Conservation (phyloP, 2,113 vertebrate genomes). For the Ascaphus truei region DNA sequence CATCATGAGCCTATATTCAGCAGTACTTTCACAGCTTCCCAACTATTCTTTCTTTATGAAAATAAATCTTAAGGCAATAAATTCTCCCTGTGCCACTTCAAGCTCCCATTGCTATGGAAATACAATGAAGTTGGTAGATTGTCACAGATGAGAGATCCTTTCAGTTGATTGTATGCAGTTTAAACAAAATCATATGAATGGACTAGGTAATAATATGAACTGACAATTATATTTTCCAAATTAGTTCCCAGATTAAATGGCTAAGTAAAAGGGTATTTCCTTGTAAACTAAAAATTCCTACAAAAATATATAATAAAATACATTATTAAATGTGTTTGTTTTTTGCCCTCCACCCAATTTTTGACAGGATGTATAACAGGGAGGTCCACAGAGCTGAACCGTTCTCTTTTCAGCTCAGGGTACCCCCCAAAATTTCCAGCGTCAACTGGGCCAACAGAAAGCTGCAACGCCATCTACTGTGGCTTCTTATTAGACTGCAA, state of each 20-base stretch:
- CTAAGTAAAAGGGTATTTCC: conserved; percentile 21
- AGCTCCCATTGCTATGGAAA: conserved; percentile 34
- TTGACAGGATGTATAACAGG: too few species aligned
- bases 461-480: too few species aligned
- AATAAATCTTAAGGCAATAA: conserved; percentile 35
- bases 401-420: too few species aligned
- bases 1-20: conserved; percentile 23
- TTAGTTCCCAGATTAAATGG: conserved; percentile 13
- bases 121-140: conserved; percentile 30
- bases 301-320: too few species aligned
- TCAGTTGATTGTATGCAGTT: conserved; percentile 32
- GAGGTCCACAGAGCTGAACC: too few species aligned
- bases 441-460: too few species aligned
- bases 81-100: conserved; percentile 27
- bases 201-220: conserved; percentile 21
- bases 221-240: conserved; percentile 25
- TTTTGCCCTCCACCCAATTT: too few species aligned
- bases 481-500: too few species aligned
- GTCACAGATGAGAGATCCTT: conserved; percentile 29
- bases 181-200: conserved; percentile 28
- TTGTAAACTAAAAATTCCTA: not conserved
- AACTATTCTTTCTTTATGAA: conserved; percentile 28
- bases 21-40: conserved; percentile 22
- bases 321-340: too few species aligned
- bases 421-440: too few species aligned